Evolutionary conservation across 1,140 invertebrate species (phyloP).

Genomic region (Hypsibius dujardini): DNA sequence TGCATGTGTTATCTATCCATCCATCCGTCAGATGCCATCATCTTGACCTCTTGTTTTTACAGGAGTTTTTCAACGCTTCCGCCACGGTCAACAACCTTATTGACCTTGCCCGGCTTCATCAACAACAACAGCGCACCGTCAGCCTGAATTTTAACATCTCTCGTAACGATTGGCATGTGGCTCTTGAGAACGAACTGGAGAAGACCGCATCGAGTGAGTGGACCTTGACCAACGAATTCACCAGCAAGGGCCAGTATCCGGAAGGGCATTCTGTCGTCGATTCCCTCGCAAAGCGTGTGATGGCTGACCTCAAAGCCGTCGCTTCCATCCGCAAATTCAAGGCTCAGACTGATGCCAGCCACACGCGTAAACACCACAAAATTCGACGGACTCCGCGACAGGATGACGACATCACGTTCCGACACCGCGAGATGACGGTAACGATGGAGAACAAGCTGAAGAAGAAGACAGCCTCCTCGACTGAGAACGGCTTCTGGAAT

Average conservation of each 20-base stretch:
- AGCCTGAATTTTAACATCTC: neutral
- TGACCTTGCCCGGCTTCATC: neutral
- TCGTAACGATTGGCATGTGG: constrained; percentile 10
- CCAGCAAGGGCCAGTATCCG: neutral
- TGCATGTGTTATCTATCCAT: no score
- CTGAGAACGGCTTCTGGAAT: neutral
- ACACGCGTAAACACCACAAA: neutral
- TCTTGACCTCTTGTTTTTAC: neutral
- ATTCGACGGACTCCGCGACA: neutral
- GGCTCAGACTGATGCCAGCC: neutral
- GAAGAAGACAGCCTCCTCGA: neutral
- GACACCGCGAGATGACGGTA: neutral
- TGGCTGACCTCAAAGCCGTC: neutral
- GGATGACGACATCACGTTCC: neutral
- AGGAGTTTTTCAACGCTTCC: constrained; percentile 11
- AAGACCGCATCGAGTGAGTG: neutral
- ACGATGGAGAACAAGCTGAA: neutral
- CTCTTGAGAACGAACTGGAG: neutral
- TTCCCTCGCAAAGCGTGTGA: neutral
- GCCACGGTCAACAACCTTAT: neutral
- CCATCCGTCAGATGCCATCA: no score
- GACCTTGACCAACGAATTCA: neutral
- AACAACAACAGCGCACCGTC: neutral
- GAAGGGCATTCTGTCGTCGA: neutral
- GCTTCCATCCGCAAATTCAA: neutral